Evolutionary conservation across 2,797 vertebrate species (phyloP).

Genomic region (Halcyon badia): DNA sequence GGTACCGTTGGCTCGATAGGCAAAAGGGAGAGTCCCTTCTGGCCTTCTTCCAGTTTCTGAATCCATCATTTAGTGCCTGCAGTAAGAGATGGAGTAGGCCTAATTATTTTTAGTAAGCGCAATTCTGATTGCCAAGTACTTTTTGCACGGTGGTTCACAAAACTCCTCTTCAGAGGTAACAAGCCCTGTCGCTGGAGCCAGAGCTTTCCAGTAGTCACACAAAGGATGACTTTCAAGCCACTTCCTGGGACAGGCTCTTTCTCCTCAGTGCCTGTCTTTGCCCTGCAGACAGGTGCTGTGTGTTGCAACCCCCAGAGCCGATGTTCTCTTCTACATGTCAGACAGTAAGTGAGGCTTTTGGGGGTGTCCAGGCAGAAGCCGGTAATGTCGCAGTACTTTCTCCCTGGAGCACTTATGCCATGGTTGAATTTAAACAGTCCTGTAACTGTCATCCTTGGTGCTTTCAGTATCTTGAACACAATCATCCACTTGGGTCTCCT

Average conservation of each 20-base stretch:
- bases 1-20: constrained; percentile 35
- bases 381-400: neutral
- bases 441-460: neutral
- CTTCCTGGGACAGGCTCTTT: neutral
- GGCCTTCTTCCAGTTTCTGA: neutral
- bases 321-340: neutral
- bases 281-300: neutral
- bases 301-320: neutral
- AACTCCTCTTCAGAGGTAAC: neutral
- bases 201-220: neutral
- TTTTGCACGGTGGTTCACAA: constrained; percentile 14
- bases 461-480: constrained; percentile 28
- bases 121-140: constrained; percentile 28
- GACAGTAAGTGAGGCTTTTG: neutral
- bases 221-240: neutral
- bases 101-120: neutral
- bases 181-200: neutral
- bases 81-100: neutral
- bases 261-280: neutral
- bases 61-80: neutral
- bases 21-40: constrained; percentile 44
- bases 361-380: constrained; percentile 19
- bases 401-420: constrained; percentile 33
- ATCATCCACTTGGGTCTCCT: constrained; percentile 43
- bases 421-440: constrained; percentile 47